phyloP scores from a whole-genome alignment of 2,888 invertebrate species.

The Tridacna gigas region DNA sequence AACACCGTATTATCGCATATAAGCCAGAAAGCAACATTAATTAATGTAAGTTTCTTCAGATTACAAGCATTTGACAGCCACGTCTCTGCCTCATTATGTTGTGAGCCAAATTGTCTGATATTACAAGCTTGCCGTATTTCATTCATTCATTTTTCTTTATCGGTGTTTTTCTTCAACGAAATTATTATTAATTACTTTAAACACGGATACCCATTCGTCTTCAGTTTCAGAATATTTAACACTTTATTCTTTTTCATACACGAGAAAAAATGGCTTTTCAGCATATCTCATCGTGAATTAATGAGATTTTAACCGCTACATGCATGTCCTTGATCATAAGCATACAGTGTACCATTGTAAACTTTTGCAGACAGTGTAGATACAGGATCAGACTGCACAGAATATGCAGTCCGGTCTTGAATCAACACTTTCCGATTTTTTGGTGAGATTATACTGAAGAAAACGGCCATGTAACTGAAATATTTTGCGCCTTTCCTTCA shows the following conservation, averaged over 20 bases:
- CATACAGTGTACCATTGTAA: too few relatives aligned
- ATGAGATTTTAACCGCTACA: background rate
- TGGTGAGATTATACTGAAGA: too few relatives aligned
- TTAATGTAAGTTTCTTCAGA: slow-evolving; percentile 23
- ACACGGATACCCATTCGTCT: background rate
- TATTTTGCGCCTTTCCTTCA: too few relatives aligned
- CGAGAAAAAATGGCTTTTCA: background rate
- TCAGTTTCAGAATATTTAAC: background rate
- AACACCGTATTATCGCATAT: slow-evolving; percentile 9
- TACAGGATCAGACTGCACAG: too few relatives aligned
- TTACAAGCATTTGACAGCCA: slow-evolving; percentile 11
- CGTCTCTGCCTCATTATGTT: slow-evolving; percentile 1
- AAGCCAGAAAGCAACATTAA: slow-evolving; percentile 21
- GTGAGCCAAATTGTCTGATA: background rate
- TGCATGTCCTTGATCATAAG: too few relatives aligned
- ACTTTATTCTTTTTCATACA: background rate
- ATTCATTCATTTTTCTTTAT: background rate
- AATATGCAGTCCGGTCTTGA: too few relatives aligned
- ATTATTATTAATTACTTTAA: background rate
- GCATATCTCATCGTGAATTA: background rate
- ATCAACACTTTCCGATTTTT: too few relatives aligned
- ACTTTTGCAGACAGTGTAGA: too few relatives aligned
- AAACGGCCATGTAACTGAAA: too few relatives aligned
- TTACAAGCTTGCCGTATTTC: slow-evolving; percentile 20
- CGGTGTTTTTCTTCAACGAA: background rate